Percentiles rank a stretch among this genome's conserved stretches.
These are phyloP conservation scores for Acrocephalus scirpaceus DNA, from an alignment of 2,797 vertebrate species.

Conservation along the genomic window DNA sequence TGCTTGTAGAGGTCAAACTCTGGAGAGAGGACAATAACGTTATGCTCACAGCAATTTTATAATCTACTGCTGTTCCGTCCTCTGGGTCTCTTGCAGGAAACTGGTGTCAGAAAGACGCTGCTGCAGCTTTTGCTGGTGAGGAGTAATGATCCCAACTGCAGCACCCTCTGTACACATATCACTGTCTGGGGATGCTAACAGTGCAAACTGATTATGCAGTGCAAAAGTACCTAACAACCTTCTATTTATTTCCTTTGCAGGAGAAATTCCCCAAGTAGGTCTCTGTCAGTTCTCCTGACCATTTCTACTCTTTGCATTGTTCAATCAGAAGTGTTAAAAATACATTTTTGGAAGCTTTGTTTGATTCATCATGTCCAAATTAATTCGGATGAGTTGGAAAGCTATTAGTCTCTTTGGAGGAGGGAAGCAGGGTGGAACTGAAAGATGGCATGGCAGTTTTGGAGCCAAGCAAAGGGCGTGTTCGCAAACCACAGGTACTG, in stretches of 20 bases:
- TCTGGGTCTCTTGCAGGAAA: background rate
- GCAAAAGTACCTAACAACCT: background rate
- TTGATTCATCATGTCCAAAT: background rate
- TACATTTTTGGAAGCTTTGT: background rate
- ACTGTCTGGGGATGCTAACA: background rate
- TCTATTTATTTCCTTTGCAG: background rate
- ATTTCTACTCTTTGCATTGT: background rate
- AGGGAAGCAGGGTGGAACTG: background rate
- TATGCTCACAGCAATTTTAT: background rate
- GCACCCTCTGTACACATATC: background rate
- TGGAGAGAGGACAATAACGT: background rate
- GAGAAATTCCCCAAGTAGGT: background rate
- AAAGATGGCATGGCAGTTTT: background rate
- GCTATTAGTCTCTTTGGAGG: background rate
- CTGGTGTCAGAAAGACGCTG: slow-evolving; percentile 20
- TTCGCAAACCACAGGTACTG: background rate
- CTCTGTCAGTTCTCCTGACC: background rate
- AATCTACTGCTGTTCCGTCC: background rate
- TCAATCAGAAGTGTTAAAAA: background rate
- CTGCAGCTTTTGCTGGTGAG: background rate
- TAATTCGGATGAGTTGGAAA: background rate
- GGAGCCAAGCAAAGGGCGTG: background rate
- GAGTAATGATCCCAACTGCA: slow-evolving; percentile 6
- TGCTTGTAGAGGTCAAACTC: background rate
- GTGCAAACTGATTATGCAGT: background rate